Evolutionary conservation across 2,888 invertebrate genomes (phyloP).

Genomic region (Elysia crispata): DNA sequence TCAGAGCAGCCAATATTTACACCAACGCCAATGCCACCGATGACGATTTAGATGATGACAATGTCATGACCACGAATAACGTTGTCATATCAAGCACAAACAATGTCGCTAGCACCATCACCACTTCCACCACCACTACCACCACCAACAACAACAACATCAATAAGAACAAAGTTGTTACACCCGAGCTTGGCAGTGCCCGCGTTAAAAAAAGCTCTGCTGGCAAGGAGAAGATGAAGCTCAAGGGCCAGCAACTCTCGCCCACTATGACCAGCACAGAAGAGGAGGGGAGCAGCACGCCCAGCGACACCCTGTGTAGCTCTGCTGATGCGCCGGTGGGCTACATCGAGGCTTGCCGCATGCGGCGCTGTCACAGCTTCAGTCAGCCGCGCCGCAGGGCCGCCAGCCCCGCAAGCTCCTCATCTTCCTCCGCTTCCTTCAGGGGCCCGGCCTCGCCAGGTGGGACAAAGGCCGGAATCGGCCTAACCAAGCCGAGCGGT

Average conservation of each 20-base stretch:
- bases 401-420: conserved; percentile 46
- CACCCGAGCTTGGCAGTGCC: too few relatives aligned
- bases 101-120: too few relatives aligned
- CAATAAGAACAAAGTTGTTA: conserved; percentile 2
- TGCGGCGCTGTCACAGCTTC: conserved; percentile 54
- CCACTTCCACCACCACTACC: neutral
- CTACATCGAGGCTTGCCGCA: conserved; percentile 51
- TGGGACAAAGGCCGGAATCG: too few relatives aligned
- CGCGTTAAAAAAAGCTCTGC: too few relatives aligned
- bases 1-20: conserved; percentile 41
- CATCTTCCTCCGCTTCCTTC: conserved; percentile 32
- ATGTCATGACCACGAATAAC: conserved; percentile 26
- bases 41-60: conserved; percentile 36
- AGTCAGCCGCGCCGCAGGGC: conserved; percentile 48
- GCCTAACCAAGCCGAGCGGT: too few relatives aligned
- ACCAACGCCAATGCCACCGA: conserved; percentile 45
- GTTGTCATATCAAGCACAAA: neutral
- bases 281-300: conserved; percentile 37
- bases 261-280: neutral
- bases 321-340: conserved; percentile 50
- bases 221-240: too few relatives aligned
- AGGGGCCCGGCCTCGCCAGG: too few relatives aligned
- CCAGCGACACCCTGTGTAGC: conserved; percentile 49
- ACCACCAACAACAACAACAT: conserved; percentile 41
- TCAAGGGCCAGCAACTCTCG: too few relatives aligned